Evolutionary conservation across 2,113 vertebrate genomes (phyloP), one percentile per base, ranked within the genome.

Genomic region (Physeter macrocephalus): DNA sequence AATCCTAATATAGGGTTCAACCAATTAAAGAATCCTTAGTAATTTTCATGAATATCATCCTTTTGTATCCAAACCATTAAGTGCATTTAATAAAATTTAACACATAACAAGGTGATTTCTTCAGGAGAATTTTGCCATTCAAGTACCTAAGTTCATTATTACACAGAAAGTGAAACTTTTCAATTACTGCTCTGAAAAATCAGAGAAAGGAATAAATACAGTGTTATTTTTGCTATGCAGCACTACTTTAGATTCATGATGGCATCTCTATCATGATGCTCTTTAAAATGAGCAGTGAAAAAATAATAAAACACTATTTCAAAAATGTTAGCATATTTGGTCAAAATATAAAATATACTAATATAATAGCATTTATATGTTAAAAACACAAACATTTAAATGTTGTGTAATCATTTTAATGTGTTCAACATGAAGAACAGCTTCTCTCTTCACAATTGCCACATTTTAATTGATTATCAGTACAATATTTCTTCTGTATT

Each of bases 391-490:
- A 90, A 52, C 90, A 82, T 92, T 95, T 84, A 94, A 97, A 78
- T 97, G 69, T 94, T 94, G 96, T 94, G 59, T 98, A 94, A 97
- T 97, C 94, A 90, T 77, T 95, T 85, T 77, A 94, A 91, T 20
- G 77, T 98, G 94, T 93, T 96, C 96, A 92, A 95, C 46, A 94
- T 90, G 97, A 98, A 93, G 95, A 98, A 98, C 75, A 96, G 92
- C n/a, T 78, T 92, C 96, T 97, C 84, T 95, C 95, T 96, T 93
- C 91, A 95, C 43, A 95, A 95, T 17, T 92, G 80, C 77, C 85
- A 97, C 97, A 96, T 97, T 98, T 92, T 96, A 97, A 97, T 87
- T 97, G 96, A 97, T 98, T 94, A 98, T 95, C 93, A 97, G 82
- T 95, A 97, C 95, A 97, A 72, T 94, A 97, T 61, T 93, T 98